Percentiles rank a stretch among this genome's conserved stretches.
Evolutionary conservation across 2,888 invertebrate genomes (phyloP).

Genomic region (Tipula vernalis): DNA sequence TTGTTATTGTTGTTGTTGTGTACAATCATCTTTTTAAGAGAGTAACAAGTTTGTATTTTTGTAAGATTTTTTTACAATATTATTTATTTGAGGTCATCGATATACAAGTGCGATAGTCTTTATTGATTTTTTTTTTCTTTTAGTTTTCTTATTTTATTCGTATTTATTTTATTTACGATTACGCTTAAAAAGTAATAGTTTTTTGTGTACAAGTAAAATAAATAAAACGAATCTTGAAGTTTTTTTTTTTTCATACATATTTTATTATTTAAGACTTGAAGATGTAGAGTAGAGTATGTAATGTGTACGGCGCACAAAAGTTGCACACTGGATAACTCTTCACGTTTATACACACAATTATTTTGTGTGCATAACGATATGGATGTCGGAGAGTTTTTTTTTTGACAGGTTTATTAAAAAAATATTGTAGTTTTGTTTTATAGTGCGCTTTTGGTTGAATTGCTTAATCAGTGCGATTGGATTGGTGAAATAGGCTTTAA

Average conservation of each 20-base stretch:
- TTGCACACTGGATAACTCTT: neutral
- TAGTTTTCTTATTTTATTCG: neutral
- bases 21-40: neutral
- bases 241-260: neutral
- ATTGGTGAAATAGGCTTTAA: neutral
- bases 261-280: neutral
- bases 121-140: neutral
- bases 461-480: neutral
- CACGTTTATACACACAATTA: neutral
- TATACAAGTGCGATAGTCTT: slow-evolving; percentile 4
- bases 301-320: neutral
- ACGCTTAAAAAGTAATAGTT: neutral
- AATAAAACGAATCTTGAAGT: neutral
- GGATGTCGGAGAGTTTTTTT: neutral
- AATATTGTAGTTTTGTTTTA: neutral
- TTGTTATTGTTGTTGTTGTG: neutral
- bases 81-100: slow-evolving; percentile 4
- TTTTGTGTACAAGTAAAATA: neutral
- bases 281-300: neutral
- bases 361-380: neutral
- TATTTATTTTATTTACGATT: neutral
- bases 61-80: neutral
- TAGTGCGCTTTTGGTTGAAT: neutral
- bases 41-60: neutral
- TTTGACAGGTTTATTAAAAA: slow-evolving; percentile 4